Conservation (phyloP, 2,797 vertebrate genomes). For the Pagetopsis macropterus region DNA sequence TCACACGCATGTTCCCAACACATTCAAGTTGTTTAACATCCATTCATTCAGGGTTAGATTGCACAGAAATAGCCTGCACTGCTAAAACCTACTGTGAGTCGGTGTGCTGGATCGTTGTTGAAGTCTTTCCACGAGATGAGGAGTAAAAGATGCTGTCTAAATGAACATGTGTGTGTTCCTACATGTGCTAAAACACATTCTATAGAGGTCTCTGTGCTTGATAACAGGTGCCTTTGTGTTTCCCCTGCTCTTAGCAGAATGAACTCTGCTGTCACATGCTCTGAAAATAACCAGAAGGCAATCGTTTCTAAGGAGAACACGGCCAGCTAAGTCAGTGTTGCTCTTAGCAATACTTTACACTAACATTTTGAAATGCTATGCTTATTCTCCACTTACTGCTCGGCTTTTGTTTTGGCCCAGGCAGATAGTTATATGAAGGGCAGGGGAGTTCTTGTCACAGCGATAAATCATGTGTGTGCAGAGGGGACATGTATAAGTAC, state of each 20-base stretch:
- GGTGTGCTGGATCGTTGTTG: slow-evolving; percentile 4
- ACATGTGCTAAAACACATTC: slow-evolving; percentile 29
- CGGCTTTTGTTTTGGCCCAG: slow-evolving; percentile 65
- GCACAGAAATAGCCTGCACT: slow-evolving; percentile 25
- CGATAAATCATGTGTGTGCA: slow-evolving; percentile 2
- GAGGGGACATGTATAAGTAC: slow-evolving; percentile 1
- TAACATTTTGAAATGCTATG: slow-evolving; percentile 76
- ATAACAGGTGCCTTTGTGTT: slow-evolving; percentile 71
- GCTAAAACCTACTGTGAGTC: slow-evolving; percentile 17
- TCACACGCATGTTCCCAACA: slow-evolving; percentile 29
- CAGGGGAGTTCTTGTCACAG: slow-evolving; percentile 33
- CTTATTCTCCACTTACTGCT: slow-evolving; percentile 70
- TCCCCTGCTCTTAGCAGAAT: slow-evolving; percentile 38
- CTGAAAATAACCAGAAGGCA: slow-evolving; percentile 65
- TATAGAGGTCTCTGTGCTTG: slow-evolving; percentile 13
- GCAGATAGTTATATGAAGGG: slow-evolving; percentile 59
- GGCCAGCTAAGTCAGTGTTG: slow-evolving; percentile 55
- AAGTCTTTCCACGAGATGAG: background rate
- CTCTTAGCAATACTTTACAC: slow-evolving; percentile 66
- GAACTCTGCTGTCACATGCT: slow-evolving; percentile 60
- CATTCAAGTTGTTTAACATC: slow-evolving; percentile 45
- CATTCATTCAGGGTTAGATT: slow-evolving; percentile 30
- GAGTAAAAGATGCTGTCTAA: slow-evolving; percentile 21
- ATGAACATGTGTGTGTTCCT: slow-evolving; percentile 14
- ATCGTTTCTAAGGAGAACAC: slow-evolving; percentile 37